Base-by-base conservation (phyloP, 2,888 invertebrate genomes). In the Patella depressa region DNA sequence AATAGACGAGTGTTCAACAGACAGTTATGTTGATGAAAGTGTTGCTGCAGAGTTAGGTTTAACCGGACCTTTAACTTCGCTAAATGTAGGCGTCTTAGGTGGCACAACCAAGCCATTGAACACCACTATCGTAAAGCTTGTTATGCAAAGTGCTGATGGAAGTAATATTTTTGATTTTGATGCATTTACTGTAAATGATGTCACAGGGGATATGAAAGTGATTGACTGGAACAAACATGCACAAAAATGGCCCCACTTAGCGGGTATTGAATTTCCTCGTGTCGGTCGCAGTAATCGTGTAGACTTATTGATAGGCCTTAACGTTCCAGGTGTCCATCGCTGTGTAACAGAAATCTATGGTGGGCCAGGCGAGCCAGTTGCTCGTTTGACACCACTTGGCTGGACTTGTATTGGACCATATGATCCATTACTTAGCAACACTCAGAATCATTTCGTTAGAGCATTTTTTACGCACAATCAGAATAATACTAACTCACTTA, bases 251-350 rank as follows among this genome's bases (percentile, higher is more conserved):
- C n/a, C 29, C 45, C 77, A 77, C 15, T 19, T 77, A 55, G 24
- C 19, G n/a, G 45, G 45, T 57, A 77, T 77, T 59, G 53, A 24
- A 34, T 77, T 77, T 34, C 69, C 55, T 17, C 24, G 70, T 54
- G 15, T 73, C 59, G 45, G 29, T 65, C 14, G 24, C 73, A 71
- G 76, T 71, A n/a, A 55, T 54, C 54, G 24, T 17, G 65, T 77
- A 7, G 77, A 77, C 53, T 17, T 77, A 19, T 65, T 77, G 53
- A 77, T 77, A 19, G 77, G 74, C 15, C 55, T 59, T 17, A 74
- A 77, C 34, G 45, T 76, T 12, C 19, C 74, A 45, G 74, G 55
- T 17, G n/a, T 75, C 15, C 76, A 77, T 19, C 59, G 45, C 19
- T 34, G 54, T 57, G 17, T 71, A 17, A 53, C 72, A 54, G 76